These are phyloP conservation scores for Propithecus perrieri DNA, from an alignment of 2,797 vertebrate genomes.

Conservation along the genomic window DNA sequence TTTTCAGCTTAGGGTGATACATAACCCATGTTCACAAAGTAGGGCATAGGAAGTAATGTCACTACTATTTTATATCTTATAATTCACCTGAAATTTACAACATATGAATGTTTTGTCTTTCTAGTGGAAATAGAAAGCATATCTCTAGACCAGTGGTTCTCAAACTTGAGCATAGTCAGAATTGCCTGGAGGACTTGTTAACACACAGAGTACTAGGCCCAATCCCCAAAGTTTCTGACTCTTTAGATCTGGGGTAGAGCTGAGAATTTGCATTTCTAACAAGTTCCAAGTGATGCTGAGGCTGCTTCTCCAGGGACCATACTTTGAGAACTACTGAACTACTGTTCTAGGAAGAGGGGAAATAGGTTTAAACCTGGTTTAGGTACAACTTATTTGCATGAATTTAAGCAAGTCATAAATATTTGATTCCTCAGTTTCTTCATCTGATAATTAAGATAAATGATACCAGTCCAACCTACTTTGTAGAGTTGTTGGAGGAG, in stretches of 20 bases:
- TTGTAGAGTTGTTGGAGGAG: not conserved
- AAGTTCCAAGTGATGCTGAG: not conserved
- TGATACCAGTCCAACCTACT: not conserved
- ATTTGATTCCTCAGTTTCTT: slow-evolving; percentile 3
- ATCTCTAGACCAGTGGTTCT: not conserved
- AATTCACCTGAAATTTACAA: not conserved
- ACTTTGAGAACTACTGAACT: slow-evolving; percentile 19
- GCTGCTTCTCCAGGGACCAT: not conserved
- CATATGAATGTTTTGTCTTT: slow-evolving; percentile 3
- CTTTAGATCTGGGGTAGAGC: not conserved
- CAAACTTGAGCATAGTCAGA: not conserved
- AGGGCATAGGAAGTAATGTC: not conserved
- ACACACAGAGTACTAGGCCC: not conserved
- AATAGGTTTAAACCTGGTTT: not conserved
- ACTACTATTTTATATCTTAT: not conserved
- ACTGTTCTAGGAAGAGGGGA: not conserved
- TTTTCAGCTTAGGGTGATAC: slow-evolving; percentile 1
- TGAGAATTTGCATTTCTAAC: not conserved
- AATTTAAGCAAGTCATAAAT: slow-evolving; percentile 16
- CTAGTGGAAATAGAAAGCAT: not conserved
- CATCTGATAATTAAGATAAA: not conserved
- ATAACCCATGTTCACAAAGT: slow-evolving; percentile 1
- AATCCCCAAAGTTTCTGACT: not conserved
- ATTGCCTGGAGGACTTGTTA: not conserved
- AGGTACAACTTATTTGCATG: not conserved